phyloP scores from a whole-genome alignment of 2,113 vertebrate species.

The Gymnocephalus cernua region DNA sequence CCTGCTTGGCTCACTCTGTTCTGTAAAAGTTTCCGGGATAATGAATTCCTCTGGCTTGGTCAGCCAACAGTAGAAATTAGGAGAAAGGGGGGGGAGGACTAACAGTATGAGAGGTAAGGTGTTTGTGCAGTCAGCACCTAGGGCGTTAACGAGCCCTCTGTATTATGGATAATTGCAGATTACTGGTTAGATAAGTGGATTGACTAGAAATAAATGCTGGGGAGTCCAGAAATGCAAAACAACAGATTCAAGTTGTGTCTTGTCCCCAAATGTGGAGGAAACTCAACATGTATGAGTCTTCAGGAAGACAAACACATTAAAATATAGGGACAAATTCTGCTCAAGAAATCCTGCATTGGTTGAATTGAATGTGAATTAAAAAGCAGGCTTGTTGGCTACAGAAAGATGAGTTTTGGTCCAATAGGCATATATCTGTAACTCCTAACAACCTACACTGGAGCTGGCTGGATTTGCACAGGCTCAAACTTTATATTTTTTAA shows the following conservation, averaged over 20 bases:
- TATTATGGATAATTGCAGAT: conserved; percentile 71
- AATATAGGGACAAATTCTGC: conserved; percentile 38
- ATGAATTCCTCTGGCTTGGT: conserved; percentile 70
- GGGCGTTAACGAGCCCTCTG: conserved; percentile 54
- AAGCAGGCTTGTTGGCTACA: conserved; percentile 43
- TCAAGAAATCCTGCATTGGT: conserved; percentile 13
- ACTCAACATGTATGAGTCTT: conserved; percentile 3
- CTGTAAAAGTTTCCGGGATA: conserved; percentile 58
- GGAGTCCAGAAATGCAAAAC: conserved; percentile 47
- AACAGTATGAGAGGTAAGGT: conserved; percentile 39
- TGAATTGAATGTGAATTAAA: conserved; percentile 37
- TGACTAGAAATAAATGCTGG: conserved; percentile 43
- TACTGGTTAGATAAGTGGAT: conserved; percentile 72
- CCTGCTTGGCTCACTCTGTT: conserved; percentile 48
- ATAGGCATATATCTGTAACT: conserved; percentile 38
- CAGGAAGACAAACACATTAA: conserved; percentile 19
- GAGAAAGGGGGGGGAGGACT: conserved; percentile 50
- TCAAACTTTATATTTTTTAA: conserved; percentile 41
- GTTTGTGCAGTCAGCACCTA: conserved; percentile 62
- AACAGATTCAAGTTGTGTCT: conserved; percentile 40
- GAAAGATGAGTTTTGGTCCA: conserved; percentile 40
- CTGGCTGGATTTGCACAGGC: conserved; percentile 47
- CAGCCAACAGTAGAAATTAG: conserved; percentile 56
- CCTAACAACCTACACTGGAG: conserved; percentile 32
- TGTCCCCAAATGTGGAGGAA: background rate